Evolutionary conservation across 2,113 vertebrate genomes (phyloP), one percentile per base, ranked within the genome.

Genomic region (Nesospiza acunhae): DNA sequence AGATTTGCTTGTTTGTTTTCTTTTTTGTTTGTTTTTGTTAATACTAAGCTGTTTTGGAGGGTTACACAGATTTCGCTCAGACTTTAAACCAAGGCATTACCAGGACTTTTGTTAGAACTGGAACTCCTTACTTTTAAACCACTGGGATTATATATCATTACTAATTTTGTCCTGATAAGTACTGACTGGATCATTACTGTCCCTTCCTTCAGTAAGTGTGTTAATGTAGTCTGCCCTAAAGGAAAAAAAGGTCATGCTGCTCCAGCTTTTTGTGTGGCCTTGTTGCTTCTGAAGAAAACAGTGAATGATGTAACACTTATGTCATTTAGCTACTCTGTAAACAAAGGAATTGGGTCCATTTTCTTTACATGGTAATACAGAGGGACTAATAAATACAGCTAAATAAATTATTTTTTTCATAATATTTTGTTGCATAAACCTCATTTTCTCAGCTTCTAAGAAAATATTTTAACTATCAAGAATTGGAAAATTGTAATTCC

Each of bases 61-160:
- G 89, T 82, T 89, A 63, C 82, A 21, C 23, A 79, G 91, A 89
- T 94, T 94, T 90, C n/a, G 6, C 46, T 86, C 7, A 2, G 90
- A 84, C 87, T 74, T 92, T 94, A 96, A 93, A 86, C 26, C 73
- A 64, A 90, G 37, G 79, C 52, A 92, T 95, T 95, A 95, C 83
- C 47, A 68, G 85, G 80, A 87, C 79, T 94, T 95, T 26, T 82
- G 73, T 70, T 84, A 50, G 82, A 93, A 77, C 73, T 62, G 79
- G 85, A 92, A 75, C 68, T 90, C 85, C 42, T 89, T 92, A 33
- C 66, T 92, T 89, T 89, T 93, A 96, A 94, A 92, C 58, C 78
- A 60, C 31, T 39, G 70, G 60, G 55, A 85, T 87, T 87, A 73
- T 78, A 7, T 81, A 74, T 86, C 60, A 64, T 73, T 89, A 94